Conservation (phyloP, 2,113 vertebrate species). For the Clupea harengus region DNA sequence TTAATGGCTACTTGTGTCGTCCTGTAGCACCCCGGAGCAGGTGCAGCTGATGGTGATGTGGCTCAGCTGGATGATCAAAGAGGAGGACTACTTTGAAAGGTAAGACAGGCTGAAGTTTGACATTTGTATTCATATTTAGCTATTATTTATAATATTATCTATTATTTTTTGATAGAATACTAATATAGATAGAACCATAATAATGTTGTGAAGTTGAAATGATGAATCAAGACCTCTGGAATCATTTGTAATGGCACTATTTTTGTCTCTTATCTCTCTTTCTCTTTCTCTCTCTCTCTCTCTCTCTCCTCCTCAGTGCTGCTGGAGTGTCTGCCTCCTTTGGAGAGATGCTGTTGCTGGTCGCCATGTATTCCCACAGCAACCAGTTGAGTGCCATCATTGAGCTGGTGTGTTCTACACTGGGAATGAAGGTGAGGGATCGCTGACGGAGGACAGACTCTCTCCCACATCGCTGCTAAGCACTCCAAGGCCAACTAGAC, state of each 20-base stretch:
- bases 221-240: no score
- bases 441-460: conserved; percentile 32
- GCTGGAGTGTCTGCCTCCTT: conserved; percentile 97
- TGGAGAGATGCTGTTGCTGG: conserved; percentile 57
- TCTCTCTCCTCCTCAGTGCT: conserved; percentile 76
- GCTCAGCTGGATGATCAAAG: conserved; percentile 99
- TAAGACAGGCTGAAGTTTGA: conserved; percentile 52
- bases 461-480: no score
- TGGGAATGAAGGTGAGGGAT: conserved; percentile 94
- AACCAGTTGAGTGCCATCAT: conserved; percentile 86
- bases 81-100: conserved; percentile 99
- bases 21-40: conserved; percentile 90
- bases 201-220: no score
- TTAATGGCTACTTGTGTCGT: not conserved
- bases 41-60: conserved; percentile 97
- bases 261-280: conserved; percentile 25
- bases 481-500: no score
- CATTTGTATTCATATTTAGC: not conserved
- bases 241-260: no score
- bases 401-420: conserved; percentile 84
- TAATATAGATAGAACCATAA: no score
- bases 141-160: not conserved
- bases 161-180: no score
- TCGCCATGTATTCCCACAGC: conserved; percentile 1
- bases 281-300: no score